Base-by-base conservation (phyloP, 1,140 invertebrate species). In the Heliconius hermathena region DNA sequence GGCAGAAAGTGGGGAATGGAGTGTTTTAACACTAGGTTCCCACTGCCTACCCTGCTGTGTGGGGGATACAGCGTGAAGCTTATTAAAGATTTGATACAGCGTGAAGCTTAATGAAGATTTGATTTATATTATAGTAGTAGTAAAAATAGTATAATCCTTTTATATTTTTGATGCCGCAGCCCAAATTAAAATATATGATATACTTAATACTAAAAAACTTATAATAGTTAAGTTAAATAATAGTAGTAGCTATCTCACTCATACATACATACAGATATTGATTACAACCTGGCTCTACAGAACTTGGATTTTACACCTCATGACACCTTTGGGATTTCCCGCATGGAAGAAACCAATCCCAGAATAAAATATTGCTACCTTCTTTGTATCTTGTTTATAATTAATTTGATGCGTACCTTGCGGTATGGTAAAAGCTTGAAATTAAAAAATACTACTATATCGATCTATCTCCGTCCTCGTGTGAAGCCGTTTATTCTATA, bases 301-400 rank as follows among this genome's bases (percentile, higher is more conserved):
- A 66, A 66, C 22, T 66, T 66, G 60, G 60, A 66, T 66, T 66
- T 66, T n/a, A 66, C 60, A 66, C 26, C 60, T 66, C 60, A 66
- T 66, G 22, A 66, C 60, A 66, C 60, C 60, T 66, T 66, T 66
- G 60, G 60, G 60, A 66, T 66, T 66, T 29, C 60, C 11, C 26
- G 60, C 60, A 66, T 66, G 60, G 60, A 66, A 66, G 22, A 4
- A 66, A 16, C 22, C 26, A 29, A 66, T 29, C 60, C 60, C 60
- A 66, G 60, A 66, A 66, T 66, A 66, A 66, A 66, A 66, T 66
- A 66, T 29, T 26, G 9, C 60, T 66, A 66, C 60, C 26, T 29
- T 66, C 60, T 66, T 66, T 29, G 60, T 22, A 29, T 26, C 60
- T 66, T 66, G 13, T 66, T 66, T 66, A 66, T 66, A 66, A 66